Base-by-base conservation (phyloP, 2,797 vertebrate species). In the Hylomyscus alleni region DNA sequence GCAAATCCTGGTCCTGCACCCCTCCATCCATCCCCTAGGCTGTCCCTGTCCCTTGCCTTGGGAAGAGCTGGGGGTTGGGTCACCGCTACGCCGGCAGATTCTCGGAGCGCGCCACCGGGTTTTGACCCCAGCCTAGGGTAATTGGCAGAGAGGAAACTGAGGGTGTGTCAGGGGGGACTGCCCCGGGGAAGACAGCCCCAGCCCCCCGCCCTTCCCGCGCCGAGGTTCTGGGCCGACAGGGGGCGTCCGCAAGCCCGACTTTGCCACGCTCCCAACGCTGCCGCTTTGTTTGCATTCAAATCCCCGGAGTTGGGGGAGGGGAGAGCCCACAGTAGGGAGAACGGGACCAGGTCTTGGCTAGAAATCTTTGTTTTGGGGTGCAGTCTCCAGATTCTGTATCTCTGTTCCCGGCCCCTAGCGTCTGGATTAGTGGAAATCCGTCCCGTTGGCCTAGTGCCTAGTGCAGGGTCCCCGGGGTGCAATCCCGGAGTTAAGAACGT, bases 221-320 rank as follows among this genome's bases (percentile, higher is more conserved):
- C 22, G 82, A 78, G 86, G 58, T 65, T 81, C 60, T 56, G 40
- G 83, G 75, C 97, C 97, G 95, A 60, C 81, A 97, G 95, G 93
- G 97, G 97, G 97, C 97, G 97, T 92, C 37, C 73, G 89, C 82
- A 78, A 95, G 76, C 97, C 50, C 12, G 87, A 77, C 96, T 95
- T 60, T 50, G 93, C 96, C 97, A 97, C 91, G 96, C 97, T 97
- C 97, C 89, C 56, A 26, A 93, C 52, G 90, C 90, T 82, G 34
- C 81, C 60, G 97, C 96, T 97, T 97, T 97, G 98, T 98, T 98
- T 98, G 97, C 97, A 91, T 97, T 98, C 98, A 97, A 98, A 97
- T 96, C 97, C 97, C 96, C 62, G 67, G 95, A 95, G 96, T 96
- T 97, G 96, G 96, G 98, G 97, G 97, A 95, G 95, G 96, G 98